Percentiles rank a stretch among this genome's conserved stretches.
phyloP scores from a whole-genome alignment of 2,113 vertebrate genomes.

The Indicator maculatus region DNA sequence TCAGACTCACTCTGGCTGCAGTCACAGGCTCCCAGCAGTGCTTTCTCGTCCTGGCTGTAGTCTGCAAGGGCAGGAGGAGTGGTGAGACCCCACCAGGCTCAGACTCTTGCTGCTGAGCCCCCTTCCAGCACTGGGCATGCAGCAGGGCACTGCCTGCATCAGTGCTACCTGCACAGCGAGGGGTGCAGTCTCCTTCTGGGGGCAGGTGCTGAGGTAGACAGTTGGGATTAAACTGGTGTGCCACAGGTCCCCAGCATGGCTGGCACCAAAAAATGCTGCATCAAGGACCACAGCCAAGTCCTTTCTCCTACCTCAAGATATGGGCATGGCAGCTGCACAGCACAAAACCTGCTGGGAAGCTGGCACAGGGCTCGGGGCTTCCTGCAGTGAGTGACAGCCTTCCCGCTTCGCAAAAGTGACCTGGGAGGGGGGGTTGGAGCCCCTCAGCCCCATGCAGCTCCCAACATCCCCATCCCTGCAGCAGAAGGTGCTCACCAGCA shows the following conservation, averaged over 20 bases:
- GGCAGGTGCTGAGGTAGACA: neutral
- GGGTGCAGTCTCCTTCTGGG: neutral
- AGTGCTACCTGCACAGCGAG: neutral
- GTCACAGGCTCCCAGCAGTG: slow-evolving; percentile 90
- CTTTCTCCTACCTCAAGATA: neutral
- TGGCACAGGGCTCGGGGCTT: neutral
- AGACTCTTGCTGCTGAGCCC: neutral
- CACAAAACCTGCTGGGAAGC: neutral
- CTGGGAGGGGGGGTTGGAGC: neutral
- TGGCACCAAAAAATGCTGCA: neutral
- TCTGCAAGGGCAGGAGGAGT: slow-evolving; percentile 75
- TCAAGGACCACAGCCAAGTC: neutral
- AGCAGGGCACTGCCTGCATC: neutral
- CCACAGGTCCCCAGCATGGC: rapidly evolving
- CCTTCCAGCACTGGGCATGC: too few relatives aligned
- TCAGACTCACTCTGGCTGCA: slow-evolving; percentile 86
- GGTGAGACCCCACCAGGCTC: neutral
- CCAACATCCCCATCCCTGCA: rapidly evolving
- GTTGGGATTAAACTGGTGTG: neutral
- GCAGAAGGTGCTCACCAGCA: slow-evolving; percentile 76
- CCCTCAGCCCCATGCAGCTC: too few relatives aligned
- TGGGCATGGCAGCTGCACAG: rapidly evolving
- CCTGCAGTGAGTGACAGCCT: rapidly evolving
- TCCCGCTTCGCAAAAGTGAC: neutral
- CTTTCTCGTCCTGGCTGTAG: slow-evolving; percentile 95